Evolutionary conservation across 2,888 invertebrate species (phyloP).

Genomic region (Eilema depressum): DNA sequence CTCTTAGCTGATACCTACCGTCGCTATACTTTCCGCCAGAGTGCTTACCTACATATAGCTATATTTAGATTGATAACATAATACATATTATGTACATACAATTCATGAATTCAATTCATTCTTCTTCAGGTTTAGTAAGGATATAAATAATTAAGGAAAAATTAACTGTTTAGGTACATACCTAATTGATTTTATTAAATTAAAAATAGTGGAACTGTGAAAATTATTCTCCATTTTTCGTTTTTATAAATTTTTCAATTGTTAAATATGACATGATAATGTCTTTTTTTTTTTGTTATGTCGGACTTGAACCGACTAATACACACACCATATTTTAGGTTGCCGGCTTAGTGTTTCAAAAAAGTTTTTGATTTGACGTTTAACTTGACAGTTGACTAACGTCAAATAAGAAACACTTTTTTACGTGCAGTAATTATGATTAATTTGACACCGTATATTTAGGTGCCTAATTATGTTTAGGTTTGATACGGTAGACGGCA

Average conservation of each 20-base stretch:
- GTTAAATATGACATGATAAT: background rate
- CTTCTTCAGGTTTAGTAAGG: background rate
- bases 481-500: background rate
- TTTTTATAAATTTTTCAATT: background rate
- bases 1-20: background rate
- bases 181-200: no score
- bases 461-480: background rate
- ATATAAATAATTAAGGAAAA: no score
- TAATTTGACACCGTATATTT: background rate
- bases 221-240: no score
- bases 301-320: no score
- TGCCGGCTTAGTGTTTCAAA: no score
- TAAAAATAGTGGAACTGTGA: no score
- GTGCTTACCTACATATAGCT: background rate
- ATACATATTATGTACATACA: background rate
- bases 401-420: no score
- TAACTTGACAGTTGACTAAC: no score
- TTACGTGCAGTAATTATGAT: background rate
- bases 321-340: no score
- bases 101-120: background rate
- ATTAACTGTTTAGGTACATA: no score
- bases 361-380: background rate
- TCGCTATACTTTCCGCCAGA: background rate
- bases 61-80: background rate
- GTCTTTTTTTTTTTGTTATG: no score